Conservation (phyloP, 2,113 vertebrate species). For the Tor tambroides region DNA sequence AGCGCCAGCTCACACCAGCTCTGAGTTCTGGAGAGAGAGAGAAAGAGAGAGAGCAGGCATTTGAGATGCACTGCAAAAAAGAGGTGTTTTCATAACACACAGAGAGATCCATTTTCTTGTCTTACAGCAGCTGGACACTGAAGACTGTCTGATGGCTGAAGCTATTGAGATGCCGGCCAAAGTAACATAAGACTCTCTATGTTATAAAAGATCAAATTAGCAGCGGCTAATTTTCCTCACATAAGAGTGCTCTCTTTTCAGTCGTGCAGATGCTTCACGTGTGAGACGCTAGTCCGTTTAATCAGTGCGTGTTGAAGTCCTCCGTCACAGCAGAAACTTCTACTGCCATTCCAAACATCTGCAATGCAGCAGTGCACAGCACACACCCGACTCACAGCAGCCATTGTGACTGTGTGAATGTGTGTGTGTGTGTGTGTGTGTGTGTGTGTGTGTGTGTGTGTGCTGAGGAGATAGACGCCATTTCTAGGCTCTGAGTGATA, state of each 20-base stretch:
- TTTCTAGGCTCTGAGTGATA: conserved; percentile 23
- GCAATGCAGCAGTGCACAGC: conserved; percentile 57
- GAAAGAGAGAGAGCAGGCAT: not conserved
- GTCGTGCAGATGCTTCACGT: not conserved
- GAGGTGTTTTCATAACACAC: conserved; percentile 26
- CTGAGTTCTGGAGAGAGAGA: not conserved
- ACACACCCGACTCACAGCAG: conserved; percentile 44
- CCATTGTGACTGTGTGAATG: not conserved
- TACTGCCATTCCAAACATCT: conserved; percentile 48
- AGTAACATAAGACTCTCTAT: conserved; percentile 15
- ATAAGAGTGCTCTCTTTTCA: not conserved
- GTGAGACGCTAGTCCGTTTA: conserved; percentile 10
- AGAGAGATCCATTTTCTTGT: conserved; percentile 40
- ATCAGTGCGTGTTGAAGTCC: not conserved
- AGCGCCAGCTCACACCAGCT: not conserved
- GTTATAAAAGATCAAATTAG: conserved; percentile 26
- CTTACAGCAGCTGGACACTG: conserved; percentile 23
- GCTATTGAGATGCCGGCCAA: conserved; percentile 19
- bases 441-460: conserved; percentile 31
- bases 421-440: conserved; percentile 12
- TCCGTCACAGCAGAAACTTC: conserved; percentile 7
- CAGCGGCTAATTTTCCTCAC: not conserved
- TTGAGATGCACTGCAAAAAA: conserved; percentile 19
- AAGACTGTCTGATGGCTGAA: conserved; percentile 24
- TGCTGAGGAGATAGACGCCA: not conserved